Percentiles rank a stretch among this genome's conserved stretches.
Conservation (phyloP, 2,113 vertebrate genomes). For the Ornithorhynchus anatinus region DNA sequence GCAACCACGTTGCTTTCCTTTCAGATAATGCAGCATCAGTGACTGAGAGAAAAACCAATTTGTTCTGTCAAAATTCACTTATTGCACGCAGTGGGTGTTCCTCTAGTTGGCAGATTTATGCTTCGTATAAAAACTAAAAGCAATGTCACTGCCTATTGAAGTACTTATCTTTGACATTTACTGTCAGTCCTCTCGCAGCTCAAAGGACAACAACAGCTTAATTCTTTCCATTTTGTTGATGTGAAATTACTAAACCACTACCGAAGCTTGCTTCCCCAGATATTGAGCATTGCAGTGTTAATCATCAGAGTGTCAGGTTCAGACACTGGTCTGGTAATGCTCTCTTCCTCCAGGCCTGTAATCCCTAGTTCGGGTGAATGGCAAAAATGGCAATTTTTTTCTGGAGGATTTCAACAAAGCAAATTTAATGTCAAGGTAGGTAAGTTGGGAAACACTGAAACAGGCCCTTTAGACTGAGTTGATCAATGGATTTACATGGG, state of each 20-base stretch:
- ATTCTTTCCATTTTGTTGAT: neutral
- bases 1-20: constrained; percentile 15
- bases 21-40: constrained; percentile 24
- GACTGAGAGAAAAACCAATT: constrained; percentile 24
- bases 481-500: neutral
- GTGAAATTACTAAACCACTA: constrained; percentile 11
- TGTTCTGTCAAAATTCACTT: constrained; percentile 47
- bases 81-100: constrained; percentile 1
- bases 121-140: constrained; percentile 29
- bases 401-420: neutral
- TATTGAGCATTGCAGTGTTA: neutral
- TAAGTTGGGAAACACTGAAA: neutral
- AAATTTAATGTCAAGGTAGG: neutral
- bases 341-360: neutral
- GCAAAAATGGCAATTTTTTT: neutral
- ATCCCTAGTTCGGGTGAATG: neutral
- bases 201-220: neutral
- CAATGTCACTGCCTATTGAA: neutral
- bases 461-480: neutral
- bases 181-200: neutral
- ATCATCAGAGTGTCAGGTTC: neutral
- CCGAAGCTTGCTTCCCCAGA: neutral
- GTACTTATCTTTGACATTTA: constrained; percentile 27
- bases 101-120: constrained; percentile 22
- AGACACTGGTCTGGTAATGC: neutral